Base-by-base conservation (phyloP, 2,888 invertebrate species). In the Ischnura elegans region DNA sequence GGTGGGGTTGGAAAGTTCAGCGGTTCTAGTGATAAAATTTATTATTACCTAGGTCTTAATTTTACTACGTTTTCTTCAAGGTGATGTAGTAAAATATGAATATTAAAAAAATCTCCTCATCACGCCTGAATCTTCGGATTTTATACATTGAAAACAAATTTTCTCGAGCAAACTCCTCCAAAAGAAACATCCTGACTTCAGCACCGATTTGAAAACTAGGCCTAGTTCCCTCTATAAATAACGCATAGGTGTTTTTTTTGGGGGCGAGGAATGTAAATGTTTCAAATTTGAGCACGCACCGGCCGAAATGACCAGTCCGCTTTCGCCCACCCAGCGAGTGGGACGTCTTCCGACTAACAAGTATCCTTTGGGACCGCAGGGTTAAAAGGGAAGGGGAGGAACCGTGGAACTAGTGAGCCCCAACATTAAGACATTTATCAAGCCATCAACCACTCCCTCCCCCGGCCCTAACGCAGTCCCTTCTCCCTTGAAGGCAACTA, bases 401-500 rank as follows among this genome's bases (percentile, higher is more conserved):
- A 2, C 36, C 36, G 36, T 29, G 36, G 76, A 29, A 8, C 36
- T 36, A 76, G 36, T 76, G 29, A 36, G 36, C 29, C 29, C 36
- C 76, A 36, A n/a, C 76, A 76, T 76, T 76, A 76, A 76, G 76
- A 76, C 76, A 76, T 76, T 76, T 76, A 76, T 76, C 76, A 76
- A 76, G 29, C 76, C 76, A 76, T 76, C 76, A 76, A 36, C 76
- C 76, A 76, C 76, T 76, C 76, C 76, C 76, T 76, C 76, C 76
- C n/a, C 29, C 13, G 13, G 6, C 76, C 29, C 13, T 5, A 29
- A 13, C 76, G 2, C 10, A 61, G 25, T 4, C 25, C 29, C n/a
- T 29, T 13, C 76, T 76, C 76, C 36, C 36, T 36, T 13, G n/a
- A 5, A 51, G 51, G 51, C 61, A 25, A 10, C 76, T 61, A 2